Conservation (phyloP, 2,888 invertebrate species). For the Hanleya hanleyi region DNA sequence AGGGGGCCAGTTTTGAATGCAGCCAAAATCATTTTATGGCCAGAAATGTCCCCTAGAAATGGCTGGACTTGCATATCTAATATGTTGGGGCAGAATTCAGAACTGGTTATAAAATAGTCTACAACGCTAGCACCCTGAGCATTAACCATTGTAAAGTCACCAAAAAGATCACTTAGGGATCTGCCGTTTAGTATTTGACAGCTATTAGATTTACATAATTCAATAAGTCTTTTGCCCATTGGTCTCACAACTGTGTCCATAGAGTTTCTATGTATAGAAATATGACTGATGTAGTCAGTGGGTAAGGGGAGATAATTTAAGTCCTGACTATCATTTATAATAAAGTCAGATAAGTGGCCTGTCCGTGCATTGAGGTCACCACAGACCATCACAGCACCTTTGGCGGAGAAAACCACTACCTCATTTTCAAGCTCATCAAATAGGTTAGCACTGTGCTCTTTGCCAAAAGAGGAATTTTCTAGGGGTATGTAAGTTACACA, state of each 20-base stretch:
- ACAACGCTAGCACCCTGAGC: not conserved
- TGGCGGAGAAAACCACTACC: not conserved
- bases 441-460: not conserved
- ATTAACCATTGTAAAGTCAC: not conserved
- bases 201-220: not conserved
- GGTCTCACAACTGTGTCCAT: not conserved
- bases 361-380: not conserved
- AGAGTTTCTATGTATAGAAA: not conserved
- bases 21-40: not conserved
- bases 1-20: not conserved
- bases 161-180: not conserved
- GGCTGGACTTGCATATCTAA: not conserved
- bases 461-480: not conserved
- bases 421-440: not conserved
- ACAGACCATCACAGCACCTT: not conserved
- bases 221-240: not conserved
- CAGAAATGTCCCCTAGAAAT: not conserved
- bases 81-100: not conserved
- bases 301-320: not conserved
- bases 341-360: not conserved
- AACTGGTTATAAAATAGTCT: not conserved
- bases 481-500: not conserved
- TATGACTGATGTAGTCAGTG: not conserved
- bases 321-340: not conserved
- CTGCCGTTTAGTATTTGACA: not conserved